These are phyloP conservation scores for Pteropus rufus DNA, from an alignment of 2,797 vertebrate genomes.

Conservation along the genomic window DNA sequence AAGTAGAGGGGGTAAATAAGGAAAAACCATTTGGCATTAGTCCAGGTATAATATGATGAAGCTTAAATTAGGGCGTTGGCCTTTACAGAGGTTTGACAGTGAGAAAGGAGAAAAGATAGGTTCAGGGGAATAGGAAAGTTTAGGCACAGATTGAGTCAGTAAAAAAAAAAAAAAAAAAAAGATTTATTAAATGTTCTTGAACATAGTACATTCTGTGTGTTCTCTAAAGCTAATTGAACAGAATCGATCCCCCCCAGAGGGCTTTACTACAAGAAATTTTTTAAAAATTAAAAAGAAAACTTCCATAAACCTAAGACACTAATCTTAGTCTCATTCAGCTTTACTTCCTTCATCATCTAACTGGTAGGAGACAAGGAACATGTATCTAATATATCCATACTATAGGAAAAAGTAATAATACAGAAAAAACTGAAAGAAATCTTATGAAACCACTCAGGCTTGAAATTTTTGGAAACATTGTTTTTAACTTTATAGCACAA, in stretches of 20 bases:
- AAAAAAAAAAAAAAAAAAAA: background rate
- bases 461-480: background rate
- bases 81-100: background rate
- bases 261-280: background rate
- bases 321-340: background rate
- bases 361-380: background rate
- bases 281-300: background rate
- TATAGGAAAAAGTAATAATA: background rate
- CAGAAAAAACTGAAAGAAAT: background rate
- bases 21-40: background rate
- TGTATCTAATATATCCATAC: background rate
- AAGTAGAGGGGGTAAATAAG: background rate
- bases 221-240: background rate
- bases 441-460: background rate
- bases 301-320: background rate
- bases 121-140: background rate
- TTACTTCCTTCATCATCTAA: background rate
- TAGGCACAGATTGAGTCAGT: background rate
- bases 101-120: background rate
- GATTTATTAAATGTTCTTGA: background rate
- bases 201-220: background rate
- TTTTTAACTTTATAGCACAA: constrained; percentile 3
- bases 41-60: background rate
- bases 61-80: background rate
- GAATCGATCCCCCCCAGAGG: background rate